These are phyloP conservation scores for Cryptomyrus ogoouensis DNA, from an alignment of 2,113 vertebrate species.

Conservation along the genomic window DNA sequence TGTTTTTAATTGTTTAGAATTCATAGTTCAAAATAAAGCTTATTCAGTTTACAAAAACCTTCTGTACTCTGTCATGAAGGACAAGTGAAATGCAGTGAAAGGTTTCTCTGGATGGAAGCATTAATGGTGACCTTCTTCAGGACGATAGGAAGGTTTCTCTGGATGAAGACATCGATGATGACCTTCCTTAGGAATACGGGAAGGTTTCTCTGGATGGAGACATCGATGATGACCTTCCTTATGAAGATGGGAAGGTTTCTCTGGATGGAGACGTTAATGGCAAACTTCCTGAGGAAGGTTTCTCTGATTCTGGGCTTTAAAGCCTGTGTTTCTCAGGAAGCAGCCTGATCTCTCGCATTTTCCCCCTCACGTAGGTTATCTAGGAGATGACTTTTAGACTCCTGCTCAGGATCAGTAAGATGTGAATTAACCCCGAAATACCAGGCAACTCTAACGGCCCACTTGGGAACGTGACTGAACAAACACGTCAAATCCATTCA, in stretches of 20 bases:
- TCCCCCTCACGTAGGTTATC: not conserved
- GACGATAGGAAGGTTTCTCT: conserved; percentile 15
- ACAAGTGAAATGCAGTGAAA: conserved; percentile 33
- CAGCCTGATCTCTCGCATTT: not conserved
- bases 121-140: conserved; percentile 37
- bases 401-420: not conserved
- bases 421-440: not conserved
- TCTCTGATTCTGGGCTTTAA: not conserved
- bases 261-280: not conserved
- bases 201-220: not conserved
- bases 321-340: not conserved
- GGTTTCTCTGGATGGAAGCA: not conserved
- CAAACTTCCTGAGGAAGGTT: not conserved
- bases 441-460: not conserved
- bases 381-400: not conserved
- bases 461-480: not conserved
- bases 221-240: not conserved
- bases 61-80: conserved; percentile 21
- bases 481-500: not conserved
- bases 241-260: not conserved
- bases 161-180: conserved; percentile 25
- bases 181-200: not conserved
- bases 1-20: conserved; percentile 46
- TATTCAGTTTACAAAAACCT: conserved; percentile 47
- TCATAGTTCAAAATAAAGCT: conserved; percentile 35